phyloP scores from a whole-genome alignment of 2,888 invertebrate genomes.

The Erpobdella octoculata region DNA sequence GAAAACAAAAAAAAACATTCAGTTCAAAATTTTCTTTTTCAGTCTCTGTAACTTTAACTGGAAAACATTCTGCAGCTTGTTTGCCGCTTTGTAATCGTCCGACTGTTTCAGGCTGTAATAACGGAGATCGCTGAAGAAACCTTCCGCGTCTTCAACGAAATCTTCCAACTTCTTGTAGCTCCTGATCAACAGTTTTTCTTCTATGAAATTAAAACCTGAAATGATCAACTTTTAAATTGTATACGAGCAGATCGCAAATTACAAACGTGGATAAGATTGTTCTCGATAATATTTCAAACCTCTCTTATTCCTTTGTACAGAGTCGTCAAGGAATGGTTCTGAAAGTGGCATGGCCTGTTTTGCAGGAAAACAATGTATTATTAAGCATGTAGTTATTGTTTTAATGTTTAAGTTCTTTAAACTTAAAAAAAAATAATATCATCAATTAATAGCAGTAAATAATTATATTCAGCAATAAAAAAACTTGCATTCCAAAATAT shows the following conservation, averaged over 20 bases:
- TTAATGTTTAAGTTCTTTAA: too few relatives aligned
- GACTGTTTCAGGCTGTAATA: constrained; percentile 13
- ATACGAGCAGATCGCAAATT: not conserved
- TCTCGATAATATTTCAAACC: too few relatives aligned
- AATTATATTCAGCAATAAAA: too few relatives aligned
- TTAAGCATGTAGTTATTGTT: too few relatives aligned
- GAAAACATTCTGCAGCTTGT: not conserved
- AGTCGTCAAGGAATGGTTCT: constrained; percentile 1
- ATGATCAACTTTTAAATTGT: not conserved
- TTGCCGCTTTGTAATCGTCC: constrained; percentile 4
- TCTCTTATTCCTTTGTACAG: not conserved
- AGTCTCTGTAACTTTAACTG: not conserved
- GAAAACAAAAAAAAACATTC: not conserved
- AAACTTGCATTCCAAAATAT: not conserved
- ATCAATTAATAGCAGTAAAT: too few relatives aligned
- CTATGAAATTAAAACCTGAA: constrained; percentile 8
- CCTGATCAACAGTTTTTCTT: not conserved
- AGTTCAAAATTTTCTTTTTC: not conserved
- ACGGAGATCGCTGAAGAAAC: constrained; percentile 7
- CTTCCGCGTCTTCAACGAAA: not conserved
- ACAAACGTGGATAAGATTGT: too few relatives aligned
- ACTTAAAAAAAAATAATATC: too few relatives aligned
- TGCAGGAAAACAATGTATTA: too few relatives aligned
- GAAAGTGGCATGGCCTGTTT: not conserved
- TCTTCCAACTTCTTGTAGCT: constrained; percentile 11